Percentiles rank a stretch among this genome's conserved stretches.
Conservation (phyloP, 2,888 invertebrate genomes). For the Nomada fucata region DNA sequence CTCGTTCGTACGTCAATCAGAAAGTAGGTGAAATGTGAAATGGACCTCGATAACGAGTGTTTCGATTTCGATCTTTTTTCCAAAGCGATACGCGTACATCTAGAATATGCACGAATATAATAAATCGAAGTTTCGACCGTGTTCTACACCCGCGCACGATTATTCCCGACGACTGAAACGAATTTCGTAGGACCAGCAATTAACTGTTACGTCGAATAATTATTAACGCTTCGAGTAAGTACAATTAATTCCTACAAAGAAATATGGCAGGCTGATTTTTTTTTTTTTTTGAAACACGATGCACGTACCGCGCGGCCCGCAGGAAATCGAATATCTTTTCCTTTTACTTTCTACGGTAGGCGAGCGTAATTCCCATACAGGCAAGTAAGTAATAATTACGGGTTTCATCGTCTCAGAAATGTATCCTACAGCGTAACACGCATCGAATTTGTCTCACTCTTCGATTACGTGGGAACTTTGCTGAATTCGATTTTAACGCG, state of each 20-base stretch:
- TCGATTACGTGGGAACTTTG: background rate
- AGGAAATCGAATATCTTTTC: constrained; percentile 14
- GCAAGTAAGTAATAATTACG: constrained; percentile 31
- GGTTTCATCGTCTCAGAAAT: constrained; percentile 19
- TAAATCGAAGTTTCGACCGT: too few species aligned
- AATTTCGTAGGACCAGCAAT: too few species aligned
- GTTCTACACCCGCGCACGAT: too few species aligned
- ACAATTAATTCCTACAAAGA: too few species aligned
- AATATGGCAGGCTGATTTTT: too few species aligned
- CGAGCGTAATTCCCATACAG: constrained; percentile 18
- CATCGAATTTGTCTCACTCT: background rate
- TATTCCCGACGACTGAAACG: too few species aligned
- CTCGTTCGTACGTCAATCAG: constrained; percentile 23
- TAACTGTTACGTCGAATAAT: too few species aligned
- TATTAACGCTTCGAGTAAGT: too few species aligned
- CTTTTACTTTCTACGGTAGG: constrained; percentile 29
- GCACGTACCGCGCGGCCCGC: background rate
- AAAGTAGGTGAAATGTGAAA: constrained; percentile 56
- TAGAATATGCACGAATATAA: constrained; percentile 7
- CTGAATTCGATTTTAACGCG: constrained; percentile 19
- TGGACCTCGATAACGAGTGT: constrained; percentile 43
- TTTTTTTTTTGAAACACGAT: background rate
- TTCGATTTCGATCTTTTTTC: constrained; percentile 21
- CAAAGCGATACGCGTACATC: background rate
- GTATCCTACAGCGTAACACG: background rate